Conservation (phyloP, 1,140 invertebrate genomes). For the Spodoptera frugiperda region DNA sequence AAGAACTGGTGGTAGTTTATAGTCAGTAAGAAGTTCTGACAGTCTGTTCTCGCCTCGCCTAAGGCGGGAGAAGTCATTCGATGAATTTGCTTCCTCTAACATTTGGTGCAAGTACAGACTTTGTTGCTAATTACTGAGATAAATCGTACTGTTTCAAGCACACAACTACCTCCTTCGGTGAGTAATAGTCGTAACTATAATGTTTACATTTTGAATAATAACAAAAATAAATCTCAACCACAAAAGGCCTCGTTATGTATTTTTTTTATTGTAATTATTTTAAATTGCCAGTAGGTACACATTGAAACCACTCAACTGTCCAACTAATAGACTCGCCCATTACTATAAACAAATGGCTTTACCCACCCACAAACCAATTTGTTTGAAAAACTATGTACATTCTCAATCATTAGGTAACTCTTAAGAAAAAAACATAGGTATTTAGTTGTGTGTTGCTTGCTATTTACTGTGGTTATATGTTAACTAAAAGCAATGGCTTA, state of each 20-base stretch:
- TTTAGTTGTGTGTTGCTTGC: not conserved
- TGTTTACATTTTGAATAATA: not conserved
- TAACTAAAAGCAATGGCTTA: too few relatives aligned
- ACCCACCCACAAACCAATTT: slow-evolving; percentile 11
- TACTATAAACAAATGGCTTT: slow-evolving; percentile 1
- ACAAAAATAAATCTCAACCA: too few relatives aligned
- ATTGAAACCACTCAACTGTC: not conserved
- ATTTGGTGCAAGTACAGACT: too few relatives aligned
- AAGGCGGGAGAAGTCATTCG: too few relatives aligned
- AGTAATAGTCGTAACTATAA: not conserved
- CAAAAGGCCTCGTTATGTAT: not conserved
- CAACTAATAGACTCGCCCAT: not conserved
- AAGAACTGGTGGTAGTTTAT: too few relatives aligned
- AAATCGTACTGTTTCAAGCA: too few relatives aligned
- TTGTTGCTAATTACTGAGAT: too few relatives aligned
- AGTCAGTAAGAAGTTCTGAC: too few relatives aligned
- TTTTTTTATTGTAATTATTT: not conserved
- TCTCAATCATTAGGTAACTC: not conserved
- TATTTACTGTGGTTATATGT: too few relatives aligned
- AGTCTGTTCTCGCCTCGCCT: too few relatives aligned
- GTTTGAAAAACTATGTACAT: not conserved
- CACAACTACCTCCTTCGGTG: too few relatives aligned
- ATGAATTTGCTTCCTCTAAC: too few relatives aligned
- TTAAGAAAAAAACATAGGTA: not conserved
- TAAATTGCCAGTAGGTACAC: not conserved